These are phyloP conservation scores for Agonopterix alstromeriana DNA, from an alignment of 2,888 invertebrate genomes.

Conservation along the genomic window DNA sequence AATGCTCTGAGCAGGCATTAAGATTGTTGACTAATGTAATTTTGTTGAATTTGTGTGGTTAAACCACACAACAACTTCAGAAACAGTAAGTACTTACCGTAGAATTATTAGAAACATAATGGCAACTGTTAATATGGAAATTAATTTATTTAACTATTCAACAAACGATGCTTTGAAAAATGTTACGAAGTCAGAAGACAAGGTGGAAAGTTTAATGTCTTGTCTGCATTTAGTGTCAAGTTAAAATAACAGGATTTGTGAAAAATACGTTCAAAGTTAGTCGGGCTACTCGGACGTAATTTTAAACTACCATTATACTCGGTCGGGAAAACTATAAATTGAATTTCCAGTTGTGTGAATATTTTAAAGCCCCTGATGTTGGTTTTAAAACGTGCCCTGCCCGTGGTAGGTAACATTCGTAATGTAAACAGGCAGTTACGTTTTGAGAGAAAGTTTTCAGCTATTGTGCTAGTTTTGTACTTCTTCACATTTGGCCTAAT, in stretches of 20 bases:
- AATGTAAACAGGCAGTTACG: conserved; percentile 35
- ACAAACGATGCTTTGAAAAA: too few species aligned
- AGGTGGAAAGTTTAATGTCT: conserved; percentile 4
- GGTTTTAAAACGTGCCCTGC: conserved; percentile 37
- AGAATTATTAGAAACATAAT: too few species aligned
- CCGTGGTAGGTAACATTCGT: conserved; percentile 28
- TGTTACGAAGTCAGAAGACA: not conserved
- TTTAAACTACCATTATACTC: conserved; percentile 12
- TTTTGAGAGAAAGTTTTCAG: not conserved
- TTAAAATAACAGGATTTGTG: conserved; percentile 28
- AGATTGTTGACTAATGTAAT: too few species aligned
- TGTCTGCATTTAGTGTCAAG: conserved; percentile 25
- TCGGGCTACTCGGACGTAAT: conserved; percentile 16
- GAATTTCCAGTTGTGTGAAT: conserved; percentile 57
- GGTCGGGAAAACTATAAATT: conserved; percentile 47
- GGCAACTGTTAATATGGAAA: too few species aligned
- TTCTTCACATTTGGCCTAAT: too few species aligned
- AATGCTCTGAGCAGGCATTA: too few species aligned
- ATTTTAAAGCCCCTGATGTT: conserved; percentile 48
- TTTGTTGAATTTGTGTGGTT: too few species aligned
- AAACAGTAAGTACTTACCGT: too few species aligned
- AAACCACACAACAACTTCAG: too few species aligned
- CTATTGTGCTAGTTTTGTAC: not conserved
- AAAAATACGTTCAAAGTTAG: conserved; percentile 23
- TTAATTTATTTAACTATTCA: too few species aligned